Conservation (phyloP, 1,140 invertebrate species). For the Phocides pigmalion region DNA sequence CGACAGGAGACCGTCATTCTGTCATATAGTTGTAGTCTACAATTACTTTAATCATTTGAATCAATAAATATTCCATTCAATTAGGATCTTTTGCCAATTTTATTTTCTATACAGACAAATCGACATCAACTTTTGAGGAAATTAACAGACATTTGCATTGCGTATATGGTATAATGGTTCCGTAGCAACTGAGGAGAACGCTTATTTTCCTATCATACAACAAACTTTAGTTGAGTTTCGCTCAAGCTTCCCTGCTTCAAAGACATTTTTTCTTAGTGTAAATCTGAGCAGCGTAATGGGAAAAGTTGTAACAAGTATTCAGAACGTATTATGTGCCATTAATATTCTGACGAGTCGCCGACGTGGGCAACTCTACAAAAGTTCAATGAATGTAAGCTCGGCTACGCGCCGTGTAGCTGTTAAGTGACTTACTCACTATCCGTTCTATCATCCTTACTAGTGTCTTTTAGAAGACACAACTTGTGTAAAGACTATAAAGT, state of each 20-base stretch:
- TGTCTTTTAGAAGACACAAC: no score
- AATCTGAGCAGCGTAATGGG: slow-evolving; percentile 73
- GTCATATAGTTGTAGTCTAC: no score
- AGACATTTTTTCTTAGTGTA: slow-evolving; percentile 69
- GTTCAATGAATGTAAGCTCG: slow-evolving; percentile 49
- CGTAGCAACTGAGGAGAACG: slow-evolving; percentile 2
- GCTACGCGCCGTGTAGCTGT: slow-evolving; percentile 22
- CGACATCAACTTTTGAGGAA: neutral
- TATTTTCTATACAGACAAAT: neutral
- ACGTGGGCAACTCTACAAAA: slow-evolving; percentile 59
- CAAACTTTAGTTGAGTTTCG: slow-evolving; percentile 57
- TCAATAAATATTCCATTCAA: no score
- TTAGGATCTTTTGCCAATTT: no score
- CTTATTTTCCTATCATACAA: slow-evolving; percentile 34
- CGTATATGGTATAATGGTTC: neutral
- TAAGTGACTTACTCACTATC: slow-evolving; percentile 12
- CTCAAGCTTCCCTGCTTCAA: slow-evolving; percentile 46
- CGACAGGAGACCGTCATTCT: no score
- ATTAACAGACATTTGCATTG: slow-evolving; percentile 10
- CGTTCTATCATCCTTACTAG: neutral
- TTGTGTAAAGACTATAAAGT: no score
- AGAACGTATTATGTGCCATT: slow-evolving; percentile 75
- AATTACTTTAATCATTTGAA: no score
- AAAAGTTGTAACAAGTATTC: slow-evolving; percentile 82
- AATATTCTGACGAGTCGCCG: slow-evolving; percentile 73